These are phyloP conservation scores for Ramphastos sulfuratus DNA, from an alignment of 2,113 vertebrate species.

Conservation along the genomic window DNA sequence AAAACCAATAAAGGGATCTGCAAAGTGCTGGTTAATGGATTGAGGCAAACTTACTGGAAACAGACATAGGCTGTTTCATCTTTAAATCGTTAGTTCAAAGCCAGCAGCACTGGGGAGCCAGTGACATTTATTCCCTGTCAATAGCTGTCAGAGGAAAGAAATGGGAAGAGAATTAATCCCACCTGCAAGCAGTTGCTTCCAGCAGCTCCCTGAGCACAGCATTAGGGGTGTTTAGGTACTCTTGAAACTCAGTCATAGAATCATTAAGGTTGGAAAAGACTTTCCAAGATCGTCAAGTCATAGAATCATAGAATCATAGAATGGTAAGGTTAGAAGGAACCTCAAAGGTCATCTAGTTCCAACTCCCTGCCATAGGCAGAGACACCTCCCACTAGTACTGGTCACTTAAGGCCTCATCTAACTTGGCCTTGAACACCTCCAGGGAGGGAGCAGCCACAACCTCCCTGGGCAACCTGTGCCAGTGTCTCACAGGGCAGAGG, in stretches of 20 bases:
- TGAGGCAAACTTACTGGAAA: constrained; percentile 45
- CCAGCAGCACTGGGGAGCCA: neutral
- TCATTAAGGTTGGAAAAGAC: too few species aligned
- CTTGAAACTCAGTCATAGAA: neutral
- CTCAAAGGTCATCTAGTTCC: too few species aligned
- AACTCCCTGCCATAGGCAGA: too few species aligned
- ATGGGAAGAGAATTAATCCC: neutral
- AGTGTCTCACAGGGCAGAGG: neutral
- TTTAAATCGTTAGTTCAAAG: neutral
- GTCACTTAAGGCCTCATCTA: too few species aligned
- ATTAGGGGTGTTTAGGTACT: rapidly evolving
- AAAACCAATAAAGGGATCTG: constrained; percentile 50
- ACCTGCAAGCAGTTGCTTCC: neutral
- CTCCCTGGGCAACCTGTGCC: too few species aligned
- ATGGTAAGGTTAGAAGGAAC: too few species aligned
- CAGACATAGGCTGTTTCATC: neutral
- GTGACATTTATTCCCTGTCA: neutral
- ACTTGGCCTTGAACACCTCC: too few species aligned
- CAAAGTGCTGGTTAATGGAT: constrained; percentile 54
- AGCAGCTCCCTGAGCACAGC: neutral
- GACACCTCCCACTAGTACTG: too few species aligned
- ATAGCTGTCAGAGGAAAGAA: neutral
- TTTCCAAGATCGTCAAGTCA: too few species aligned
- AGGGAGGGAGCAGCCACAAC: too few species aligned
- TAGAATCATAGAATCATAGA: too few species aligned